phyloP scores from a whole-genome alignment of 1,140 invertebrate species.

The Melitaea cinxia region DNA sequence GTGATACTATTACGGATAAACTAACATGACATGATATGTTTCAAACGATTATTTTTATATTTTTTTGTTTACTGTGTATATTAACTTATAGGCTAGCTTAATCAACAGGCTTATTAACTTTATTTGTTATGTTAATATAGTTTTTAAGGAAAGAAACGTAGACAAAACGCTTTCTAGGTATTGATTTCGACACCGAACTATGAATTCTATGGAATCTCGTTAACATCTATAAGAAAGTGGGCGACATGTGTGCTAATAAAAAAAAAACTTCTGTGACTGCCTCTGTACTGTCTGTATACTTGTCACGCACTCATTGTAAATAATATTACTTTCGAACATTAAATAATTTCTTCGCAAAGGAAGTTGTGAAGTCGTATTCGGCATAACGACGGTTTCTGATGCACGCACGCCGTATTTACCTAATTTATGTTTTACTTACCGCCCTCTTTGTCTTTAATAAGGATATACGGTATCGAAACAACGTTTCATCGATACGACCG shows the following conservation, averaged over 20 bases:
- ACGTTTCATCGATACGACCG: background rate
- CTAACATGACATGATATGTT: background rate
- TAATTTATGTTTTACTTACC: constrained; percentile 19
- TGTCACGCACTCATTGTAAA: constrained; percentile 54
- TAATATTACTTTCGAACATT: constrained; percentile 46
- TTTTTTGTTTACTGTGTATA: too few species aligned
- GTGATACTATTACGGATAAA: background rate
- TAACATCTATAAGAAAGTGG: constrained; percentile 47
- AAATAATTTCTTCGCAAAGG: constrained; percentile 61
- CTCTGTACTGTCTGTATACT: constrained; percentile 46
- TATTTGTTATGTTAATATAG: background rate
- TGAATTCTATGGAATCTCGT: constrained; percentile 29
- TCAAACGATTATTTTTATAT: too few species aligned
- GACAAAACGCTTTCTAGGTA: constrained; percentile 1
- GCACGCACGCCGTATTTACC: constrained; percentile 34
- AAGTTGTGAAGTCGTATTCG: constrained; percentile 57
- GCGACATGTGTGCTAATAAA: constrained; percentile 45
- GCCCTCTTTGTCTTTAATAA: constrained; percentile 3
- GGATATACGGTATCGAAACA: constrained; percentile 17
- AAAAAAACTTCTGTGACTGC: constrained; percentile 34
- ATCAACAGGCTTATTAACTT: background rate
- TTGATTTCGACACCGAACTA: constrained; percentile 1
- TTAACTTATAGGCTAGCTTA: too few species aligned
- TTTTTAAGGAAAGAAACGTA: background rate
- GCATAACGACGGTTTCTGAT: constrained; percentile 42